A percentile compares a stretch with the other conserved stretches of the same genome.
Evolutionary conservation across 2,113 vertebrate genomes (phyloP).

Genomic region (Siniperca knerii): DNA sequence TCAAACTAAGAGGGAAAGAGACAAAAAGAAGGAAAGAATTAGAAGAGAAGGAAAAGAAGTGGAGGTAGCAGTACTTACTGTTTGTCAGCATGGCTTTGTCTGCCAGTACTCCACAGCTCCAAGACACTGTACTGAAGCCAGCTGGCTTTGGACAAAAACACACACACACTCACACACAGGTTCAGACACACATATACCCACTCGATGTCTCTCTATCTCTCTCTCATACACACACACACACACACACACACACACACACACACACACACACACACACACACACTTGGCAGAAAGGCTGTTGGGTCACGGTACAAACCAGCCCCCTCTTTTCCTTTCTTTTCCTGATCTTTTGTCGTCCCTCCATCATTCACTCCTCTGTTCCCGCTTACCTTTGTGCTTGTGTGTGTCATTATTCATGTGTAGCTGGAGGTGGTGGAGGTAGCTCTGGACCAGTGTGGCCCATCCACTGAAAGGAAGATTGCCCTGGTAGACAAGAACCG

Average conservation of each 20-base stretch:
- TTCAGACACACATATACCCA: conserved; percentile 29
- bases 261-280: conserved; percentile 15
- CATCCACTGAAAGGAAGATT: conserved; percentile 91
- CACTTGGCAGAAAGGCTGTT: not conserved
- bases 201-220: not conserved
- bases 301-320: conserved; percentile 41
- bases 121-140: conserved; percentile 75
- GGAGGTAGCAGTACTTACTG: conserved; percentile 76
- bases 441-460: conserved; percentile 94
- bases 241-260: conserved; percentile 21
- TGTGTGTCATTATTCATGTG: conserved; percentile 45
- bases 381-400: conserved; percentile 29
- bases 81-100: conserved; percentile 79
- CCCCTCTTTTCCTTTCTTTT: conserved; percentile 33
- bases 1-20: conserved; percentile 24
- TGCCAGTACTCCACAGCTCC: conserved; percentile 77
- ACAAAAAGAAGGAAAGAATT: conserved; percentile 61
- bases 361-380: conserved; percentile 33
- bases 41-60: conserved; percentile 55
- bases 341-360: conserved; percentile 55
- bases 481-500: conserved; percentile 97
- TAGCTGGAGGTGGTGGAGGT: conserved; percentile 94
- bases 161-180: conserved; percentile 35
- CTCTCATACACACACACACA: not conserved
- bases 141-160: conserved; percentile 64